These are phyloP conservation scores for Suricata suricatta DNA, from an alignment of 2,113 vertebrate genomes.

Conservation along the genomic window DNA sequence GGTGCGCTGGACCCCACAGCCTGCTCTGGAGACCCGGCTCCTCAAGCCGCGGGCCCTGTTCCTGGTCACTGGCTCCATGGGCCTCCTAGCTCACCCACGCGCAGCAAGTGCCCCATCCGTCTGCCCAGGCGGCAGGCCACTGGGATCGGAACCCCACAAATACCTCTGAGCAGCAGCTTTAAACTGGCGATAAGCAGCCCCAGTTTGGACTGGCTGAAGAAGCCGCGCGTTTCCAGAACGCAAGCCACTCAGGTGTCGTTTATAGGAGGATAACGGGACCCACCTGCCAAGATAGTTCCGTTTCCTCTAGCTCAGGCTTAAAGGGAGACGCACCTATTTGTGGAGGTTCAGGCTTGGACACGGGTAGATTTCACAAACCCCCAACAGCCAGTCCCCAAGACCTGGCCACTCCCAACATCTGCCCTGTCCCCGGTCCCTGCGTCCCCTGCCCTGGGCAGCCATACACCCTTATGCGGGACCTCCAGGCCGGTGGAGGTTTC, in stretches of 20 bases:
- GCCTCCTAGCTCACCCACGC: not conserved
- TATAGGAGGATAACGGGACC: not conserved
- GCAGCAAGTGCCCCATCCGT: not conserved
- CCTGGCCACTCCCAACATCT: not conserved
- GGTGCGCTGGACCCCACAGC: not conserved
- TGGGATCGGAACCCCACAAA: not conserved
- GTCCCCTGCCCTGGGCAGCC: not conserved
- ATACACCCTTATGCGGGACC: not conserved
- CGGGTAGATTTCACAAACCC: not conserved
- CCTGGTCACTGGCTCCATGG: not conserved
- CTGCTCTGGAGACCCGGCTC: not conserved
- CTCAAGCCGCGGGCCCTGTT: not conserved
- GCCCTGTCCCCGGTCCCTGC: not conserved
- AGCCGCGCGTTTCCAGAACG: not conserved
- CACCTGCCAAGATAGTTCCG: not conserved
- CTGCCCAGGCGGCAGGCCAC: not conserved
- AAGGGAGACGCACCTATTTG: not conserved
- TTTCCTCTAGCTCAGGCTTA: not conserved
- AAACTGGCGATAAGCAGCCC: not conserved
- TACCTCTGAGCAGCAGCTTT: not conserved
- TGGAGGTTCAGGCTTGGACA: not conserved
- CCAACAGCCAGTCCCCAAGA: not conserved
- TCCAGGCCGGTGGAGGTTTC: not conserved
- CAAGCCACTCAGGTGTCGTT: not conserved
- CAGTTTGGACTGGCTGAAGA: not conserved